Percentiles rank a stretch among this genome's conserved stretches.
Evolutionary conservation across 2,888 invertebrate genomes (phyloP).

Genomic region (Pheosia tremula): DNA sequence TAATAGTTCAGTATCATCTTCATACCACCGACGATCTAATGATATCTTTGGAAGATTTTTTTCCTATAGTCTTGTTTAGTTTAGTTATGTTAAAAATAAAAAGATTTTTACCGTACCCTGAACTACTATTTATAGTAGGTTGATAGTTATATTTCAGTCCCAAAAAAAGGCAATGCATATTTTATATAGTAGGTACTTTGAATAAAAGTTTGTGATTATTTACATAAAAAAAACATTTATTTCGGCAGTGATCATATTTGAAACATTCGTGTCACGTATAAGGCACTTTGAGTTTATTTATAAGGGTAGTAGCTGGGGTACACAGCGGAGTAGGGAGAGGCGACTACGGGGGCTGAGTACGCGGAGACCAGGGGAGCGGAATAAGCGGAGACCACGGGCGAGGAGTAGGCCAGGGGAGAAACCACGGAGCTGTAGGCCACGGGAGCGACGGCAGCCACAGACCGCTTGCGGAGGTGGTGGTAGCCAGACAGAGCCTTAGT

Average conservation of each 20-base stretch:
- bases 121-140: no score
- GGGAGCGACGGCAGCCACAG: constrained; percentile 47
- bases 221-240: constrained; percentile 13
- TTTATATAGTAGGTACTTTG: not conserved
- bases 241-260: constrained; percentile 18
- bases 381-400: constrained; percentile 46
- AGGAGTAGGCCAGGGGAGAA: constrained; percentile 41
- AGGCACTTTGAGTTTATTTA: constrained; percentile 35
- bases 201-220: constrained; percentile 21
- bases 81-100: no score
- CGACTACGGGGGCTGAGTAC: constrained; percentile 43
- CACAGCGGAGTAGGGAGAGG: constrained; percentile 41
- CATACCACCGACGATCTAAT: no score
- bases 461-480: constrained; percentile 73
- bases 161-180: not conserved
- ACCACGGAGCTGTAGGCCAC: constrained; percentile 47
- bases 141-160: no score
- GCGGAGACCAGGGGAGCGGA: constrained; percentile 41
- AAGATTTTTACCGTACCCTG: no score
- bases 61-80: no score
- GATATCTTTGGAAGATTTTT: no score
- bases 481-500: constrained; percentile 70
- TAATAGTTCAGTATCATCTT: no score
- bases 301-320: constrained; percentile 68
- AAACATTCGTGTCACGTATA: not conserved